Evolutionary conservation across 2,113 vertebrate species (phyloP).

Genomic region (Okapia johnstoni): DNA sequence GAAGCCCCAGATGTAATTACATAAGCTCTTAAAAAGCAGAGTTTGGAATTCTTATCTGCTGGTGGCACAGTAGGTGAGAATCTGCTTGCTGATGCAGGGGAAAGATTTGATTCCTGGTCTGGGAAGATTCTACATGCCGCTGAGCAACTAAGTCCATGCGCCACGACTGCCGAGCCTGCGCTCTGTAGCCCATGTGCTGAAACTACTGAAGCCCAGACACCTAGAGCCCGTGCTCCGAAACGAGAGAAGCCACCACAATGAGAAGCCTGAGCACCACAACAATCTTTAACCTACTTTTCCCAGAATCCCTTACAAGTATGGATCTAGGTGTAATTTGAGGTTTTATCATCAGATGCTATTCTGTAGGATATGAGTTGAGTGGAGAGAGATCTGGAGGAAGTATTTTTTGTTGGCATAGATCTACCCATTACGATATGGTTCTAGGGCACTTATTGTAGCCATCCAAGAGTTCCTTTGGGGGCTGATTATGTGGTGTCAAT

Average conservation of each 20-base stretch:
- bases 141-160: background rate
- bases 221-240: background rate
- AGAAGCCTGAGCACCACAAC: background rate
- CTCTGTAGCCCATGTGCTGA: background rate
- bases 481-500: background rate
- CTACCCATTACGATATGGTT: background rate
- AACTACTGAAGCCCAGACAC: background rate
- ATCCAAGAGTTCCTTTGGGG: background rate
- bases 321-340: background rate
- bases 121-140: background rate
- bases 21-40: background rate
- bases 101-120: background rate
- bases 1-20: background rate
- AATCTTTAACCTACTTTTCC: background rate
- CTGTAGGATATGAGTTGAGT: background rate
- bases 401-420: background rate
- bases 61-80: background rate
- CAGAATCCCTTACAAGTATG: background rate
- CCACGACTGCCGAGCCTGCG: fast-evolving
- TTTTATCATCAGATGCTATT: background rate
- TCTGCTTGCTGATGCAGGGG: background rate
- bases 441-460: background rate
- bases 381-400: background rate
- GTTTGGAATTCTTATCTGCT: background rate
- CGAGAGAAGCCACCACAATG: background rate